Base-by-base conservation (phyloP, 2,888 invertebrate genomes). In the Clostera curtula region DNA sequence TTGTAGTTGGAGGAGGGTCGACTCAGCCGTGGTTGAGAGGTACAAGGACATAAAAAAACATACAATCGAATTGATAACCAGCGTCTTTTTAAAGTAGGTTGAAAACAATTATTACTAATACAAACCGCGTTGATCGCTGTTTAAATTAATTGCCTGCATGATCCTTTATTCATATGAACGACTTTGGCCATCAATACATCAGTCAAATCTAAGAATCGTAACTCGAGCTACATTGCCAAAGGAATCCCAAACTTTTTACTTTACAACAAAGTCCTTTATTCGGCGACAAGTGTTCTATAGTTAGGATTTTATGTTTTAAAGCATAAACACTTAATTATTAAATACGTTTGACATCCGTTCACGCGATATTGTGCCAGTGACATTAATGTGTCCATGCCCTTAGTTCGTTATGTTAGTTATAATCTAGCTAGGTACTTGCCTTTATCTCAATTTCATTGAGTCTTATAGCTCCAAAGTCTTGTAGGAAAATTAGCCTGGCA, bases 311-410 rank as follows among this genome's bases (percentile, higher is more conserved):
- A n/a, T 32, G 17, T 22, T 15, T 19, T 7, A n/a, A 18, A 24
- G 12, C 43, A 22, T 36, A 32, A 25, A 49, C 43, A 41, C 43
- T 49, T 65, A 65, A 63, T 65, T 62, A 53, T 54, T 64, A 57
- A 56, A 66, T 65, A 63, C 57, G 56, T 60, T 65, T 64, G 59
- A 63, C 62, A 64, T 63, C 61, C 62, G 61, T 60, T 58, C 52
- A 49, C 56, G 56, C 60, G 40, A 49, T 45, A 46, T 31, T 39
- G 60, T 57, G 60, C 56, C 60, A 60, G 52, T 43, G 60, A 61
- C 55, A 54, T 47, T 58, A 43, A 31, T 47, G 42, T 43, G 34
- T 30, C 35, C 33, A 44, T 43, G 48, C 43, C 47, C 43, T 41
- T 36, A 49, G 38, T 33, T 45, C 30, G 31, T 38, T 45, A 43